These are phyloP conservation scores for Philopotamus ludificatus DNA, from an alignment of 1,140 invertebrate species.

Conservation along the genomic window DNA sequence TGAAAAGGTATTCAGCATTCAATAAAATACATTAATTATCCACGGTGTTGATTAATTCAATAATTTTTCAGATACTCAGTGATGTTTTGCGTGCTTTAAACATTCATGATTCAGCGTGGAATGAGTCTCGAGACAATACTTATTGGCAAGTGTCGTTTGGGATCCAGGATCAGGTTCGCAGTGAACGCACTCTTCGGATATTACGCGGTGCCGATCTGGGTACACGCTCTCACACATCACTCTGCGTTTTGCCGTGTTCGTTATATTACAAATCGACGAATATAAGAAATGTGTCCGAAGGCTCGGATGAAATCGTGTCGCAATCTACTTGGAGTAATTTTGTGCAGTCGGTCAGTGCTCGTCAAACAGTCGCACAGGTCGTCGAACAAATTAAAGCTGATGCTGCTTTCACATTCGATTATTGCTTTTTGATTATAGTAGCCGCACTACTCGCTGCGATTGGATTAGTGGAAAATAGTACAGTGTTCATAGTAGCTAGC, in stretches of 20 bases:
- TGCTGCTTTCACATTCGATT: constrained; percentile 73
- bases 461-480: constrained; percentile 77
- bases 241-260: constrained; percentile 51
- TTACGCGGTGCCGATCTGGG: constrained; percentile 49
- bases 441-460: constrained; percentile 67
- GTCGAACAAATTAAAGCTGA: constrained; percentile 65
- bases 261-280: constrained; percentile 46
- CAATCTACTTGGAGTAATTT: constrained; percentile 58
- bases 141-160: constrained; percentile 48
- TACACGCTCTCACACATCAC: constrained; percentile 44
- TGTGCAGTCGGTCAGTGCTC: constrained; percentile 59
- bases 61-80: constrained; percentile 4
- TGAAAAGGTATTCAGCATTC: no score
- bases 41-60: no score
- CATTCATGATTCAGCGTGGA: constrained; percentile 19
- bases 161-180: constrained; percentile 46
- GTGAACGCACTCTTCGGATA: constrained; percentile 50
- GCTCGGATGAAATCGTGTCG: constrained; percentile 32
- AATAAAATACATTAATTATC: no score
- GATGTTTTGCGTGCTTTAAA: constrained; percentile 18
- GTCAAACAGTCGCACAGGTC: constrained; percentile 71
- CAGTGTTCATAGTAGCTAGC: constrained; percentile 70
- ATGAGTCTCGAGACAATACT: constrained; percentile 1
- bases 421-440: constrained; percentile 64
- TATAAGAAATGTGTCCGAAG: neutral